These are phyloP conservation scores for Prochilodus magdalenae DNA, from an alignment of 2,113 vertebrate species.

Conservation along the genomic window DNA sequence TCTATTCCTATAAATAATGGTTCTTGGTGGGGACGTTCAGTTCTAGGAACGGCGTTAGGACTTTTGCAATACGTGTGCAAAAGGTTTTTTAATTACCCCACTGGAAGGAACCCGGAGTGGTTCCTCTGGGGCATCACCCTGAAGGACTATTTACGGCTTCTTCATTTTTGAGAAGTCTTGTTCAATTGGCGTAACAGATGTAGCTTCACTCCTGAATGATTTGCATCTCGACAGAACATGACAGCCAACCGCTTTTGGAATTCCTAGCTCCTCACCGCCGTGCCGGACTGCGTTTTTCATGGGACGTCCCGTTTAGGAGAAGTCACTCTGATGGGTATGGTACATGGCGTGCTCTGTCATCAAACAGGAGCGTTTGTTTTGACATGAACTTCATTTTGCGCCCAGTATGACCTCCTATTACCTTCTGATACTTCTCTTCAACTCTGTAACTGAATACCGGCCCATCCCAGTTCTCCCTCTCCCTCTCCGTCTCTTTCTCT, in stretches of 20 bases:
- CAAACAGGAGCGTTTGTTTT: slow-evolving; percentile 76
- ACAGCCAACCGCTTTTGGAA: neutral
- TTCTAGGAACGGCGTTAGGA: too few species aligned
- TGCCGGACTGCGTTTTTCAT: neutral
- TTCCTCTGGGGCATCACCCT: neutral
- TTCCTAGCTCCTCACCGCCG: too few species aligned
- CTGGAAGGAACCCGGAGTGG: neutral
- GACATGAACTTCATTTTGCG: slow-evolving; percentile 73
- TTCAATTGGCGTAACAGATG: neutral
- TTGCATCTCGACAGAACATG: neutral
- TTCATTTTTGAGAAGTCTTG: too few species aligned
- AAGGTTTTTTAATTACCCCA: too few species aligned
- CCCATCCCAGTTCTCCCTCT: slow-evolving; percentile 45
- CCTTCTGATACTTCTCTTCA: slow-evolving; percentile 60
- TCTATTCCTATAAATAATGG: too few species aligned
- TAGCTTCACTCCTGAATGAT: neutral
- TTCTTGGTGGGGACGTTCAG: too few species aligned
- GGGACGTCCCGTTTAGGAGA: neutral
- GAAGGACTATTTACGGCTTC: too few species aligned
- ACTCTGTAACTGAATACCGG: slow-evolving; percentile 65
- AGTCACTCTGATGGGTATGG: slow-evolving; percentile 58
- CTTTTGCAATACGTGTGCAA: too few species aligned
- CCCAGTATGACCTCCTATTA: slow-evolving; percentile 70
- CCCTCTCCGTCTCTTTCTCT: slow-evolving; percentile 49
- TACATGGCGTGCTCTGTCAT: slow-evolving; percentile 64